Evolutionary conservation across 2,113 vertebrate genomes (phyloP).

Genomic region (Alligator mississippiensis): DNA sequence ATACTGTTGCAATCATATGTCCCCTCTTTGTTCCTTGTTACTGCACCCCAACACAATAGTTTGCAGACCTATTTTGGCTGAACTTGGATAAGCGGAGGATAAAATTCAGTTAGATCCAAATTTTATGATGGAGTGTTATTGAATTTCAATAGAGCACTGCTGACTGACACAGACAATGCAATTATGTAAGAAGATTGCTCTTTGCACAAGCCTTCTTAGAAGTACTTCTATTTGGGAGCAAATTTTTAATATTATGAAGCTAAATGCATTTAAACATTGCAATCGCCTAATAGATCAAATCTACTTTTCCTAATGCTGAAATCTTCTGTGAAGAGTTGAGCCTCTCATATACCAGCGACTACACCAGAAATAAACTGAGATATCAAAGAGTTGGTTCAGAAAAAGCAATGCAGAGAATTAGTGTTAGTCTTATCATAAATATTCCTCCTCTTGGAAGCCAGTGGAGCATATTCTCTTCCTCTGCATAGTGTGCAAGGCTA

Average conservation of each 20-base stretch:
- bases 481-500: background rate
- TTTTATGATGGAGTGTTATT: constrained; percentile 33
- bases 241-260: constrained; percentile 40
- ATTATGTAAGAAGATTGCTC: constrained; percentile 58
- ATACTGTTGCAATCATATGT: constrained; percentile 44
- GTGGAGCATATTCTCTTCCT: constrained; percentile 44
- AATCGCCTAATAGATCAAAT: constrained; percentile 65
- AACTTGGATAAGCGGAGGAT: constrained; percentile 44
- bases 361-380: constrained; percentile 59
- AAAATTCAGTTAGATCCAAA: constrained; percentile 12
- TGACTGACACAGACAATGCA: constrained; percentile 55
- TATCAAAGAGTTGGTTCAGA: constrained; percentile 52
- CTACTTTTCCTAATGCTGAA: constrained; percentile 53
- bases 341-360: constrained; percentile 41
- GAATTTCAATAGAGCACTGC: constrained; percentile 29
- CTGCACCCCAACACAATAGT: constrained; percentile 43
- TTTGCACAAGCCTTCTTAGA: constrained; percentile 52
- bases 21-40: constrained; percentile 45
- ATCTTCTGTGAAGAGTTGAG: constrained; percentile 30
- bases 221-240: constrained; percentile 52
- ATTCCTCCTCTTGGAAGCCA: constrained; percentile 49
- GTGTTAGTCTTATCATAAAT: constrained; percentile 53
- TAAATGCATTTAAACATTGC: constrained; percentile 61
- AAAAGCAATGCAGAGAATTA: constrained; percentile 47
- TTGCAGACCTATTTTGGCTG: constrained; percentile 18